These are phyloP conservation scores for Pipa parva DNA, from an alignment of 2,113 vertebrate species.

Conservation along the genomic window DNA sequence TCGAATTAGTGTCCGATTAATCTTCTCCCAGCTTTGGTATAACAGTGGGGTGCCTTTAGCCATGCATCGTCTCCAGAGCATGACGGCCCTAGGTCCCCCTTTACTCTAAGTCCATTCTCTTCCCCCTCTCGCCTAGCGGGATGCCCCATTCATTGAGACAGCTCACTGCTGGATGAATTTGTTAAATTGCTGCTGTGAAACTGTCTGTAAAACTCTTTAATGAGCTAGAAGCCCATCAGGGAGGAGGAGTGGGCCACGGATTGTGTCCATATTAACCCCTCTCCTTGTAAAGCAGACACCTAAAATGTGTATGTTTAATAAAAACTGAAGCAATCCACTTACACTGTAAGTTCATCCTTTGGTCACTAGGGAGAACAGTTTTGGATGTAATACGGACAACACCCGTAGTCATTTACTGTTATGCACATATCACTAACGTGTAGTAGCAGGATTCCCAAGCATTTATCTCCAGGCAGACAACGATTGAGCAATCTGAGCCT, in stretches of 20 bases:
- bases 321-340: too few relatives aligned
- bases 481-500: too few relatives aligned
- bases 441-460: too few relatives aligned
- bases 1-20: conserved; percentile 66
- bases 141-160: conserved; percentile 22
- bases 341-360: too few relatives aligned
- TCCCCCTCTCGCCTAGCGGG: conserved; percentile 44
- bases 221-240: conserved; percentile 24
- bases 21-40: conserved; percentile 59
- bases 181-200: conserved; percentile 50
- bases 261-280: conserved; percentile 12
- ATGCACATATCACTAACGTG: too few relatives aligned
- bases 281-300: neutral
- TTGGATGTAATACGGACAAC: too few relatives aligned
- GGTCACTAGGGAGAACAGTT: too few relatives aligned
- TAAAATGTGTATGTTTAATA: neutral
- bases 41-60: conserved; percentile 58
- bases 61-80: conserved; percentile 52
- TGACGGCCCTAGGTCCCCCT: conserved; percentile 43
- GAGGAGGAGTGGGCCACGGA: neutral
- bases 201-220: conserved; percentile 26
- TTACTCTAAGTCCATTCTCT: neutral
- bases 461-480: too few relatives aligned
- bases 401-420: too few relatives aligned
- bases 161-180: conserved; percentile 43